These are phyloP conservation scores for Prionailurus viverrinus DNA, from an alignment of 2,113 vertebrate species.

Conservation along the genomic window DNA sequence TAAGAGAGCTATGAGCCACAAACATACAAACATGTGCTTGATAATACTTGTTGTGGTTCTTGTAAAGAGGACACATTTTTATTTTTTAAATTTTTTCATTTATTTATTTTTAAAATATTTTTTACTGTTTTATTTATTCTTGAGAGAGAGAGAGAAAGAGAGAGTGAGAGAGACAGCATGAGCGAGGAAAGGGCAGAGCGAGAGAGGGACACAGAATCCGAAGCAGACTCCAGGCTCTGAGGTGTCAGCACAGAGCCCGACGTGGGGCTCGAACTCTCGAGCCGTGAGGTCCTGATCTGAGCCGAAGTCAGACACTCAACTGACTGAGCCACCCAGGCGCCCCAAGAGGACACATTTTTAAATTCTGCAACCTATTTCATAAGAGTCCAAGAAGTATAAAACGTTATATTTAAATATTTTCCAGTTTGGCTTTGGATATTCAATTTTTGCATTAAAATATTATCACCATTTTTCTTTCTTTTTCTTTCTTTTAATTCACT, in stretches of 20 bases:
- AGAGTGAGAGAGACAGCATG: too few species aligned
- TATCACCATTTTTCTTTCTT: constrained; percentile 43
- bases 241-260: too few species aligned
- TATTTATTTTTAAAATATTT: too few species aligned
- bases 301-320: too few species aligned
- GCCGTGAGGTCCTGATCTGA: too few species aligned
- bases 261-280: too few species aligned
- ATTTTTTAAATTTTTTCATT: neutral
- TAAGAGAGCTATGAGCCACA: neutral
- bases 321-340: neutral
- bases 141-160: too few species aligned
- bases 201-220: too few species aligned
- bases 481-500: constrained; percentile 45
- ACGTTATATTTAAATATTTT: constrained; percentile 8
- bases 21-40: neutral
- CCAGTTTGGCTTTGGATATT: constrained; percentile 8
- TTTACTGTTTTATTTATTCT: too few species aligned
- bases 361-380: neutral
- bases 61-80: neutral
- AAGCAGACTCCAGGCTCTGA: too few species aligned
- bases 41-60: neutral
- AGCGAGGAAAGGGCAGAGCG: too few species aligned
- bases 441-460: neutral
- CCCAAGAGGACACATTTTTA: neutral
- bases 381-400: neutral